phyloP scores from a whole-genome alignment of 1,140 invertebrate genomes.

The Lanistes nyassanus region DNA sequence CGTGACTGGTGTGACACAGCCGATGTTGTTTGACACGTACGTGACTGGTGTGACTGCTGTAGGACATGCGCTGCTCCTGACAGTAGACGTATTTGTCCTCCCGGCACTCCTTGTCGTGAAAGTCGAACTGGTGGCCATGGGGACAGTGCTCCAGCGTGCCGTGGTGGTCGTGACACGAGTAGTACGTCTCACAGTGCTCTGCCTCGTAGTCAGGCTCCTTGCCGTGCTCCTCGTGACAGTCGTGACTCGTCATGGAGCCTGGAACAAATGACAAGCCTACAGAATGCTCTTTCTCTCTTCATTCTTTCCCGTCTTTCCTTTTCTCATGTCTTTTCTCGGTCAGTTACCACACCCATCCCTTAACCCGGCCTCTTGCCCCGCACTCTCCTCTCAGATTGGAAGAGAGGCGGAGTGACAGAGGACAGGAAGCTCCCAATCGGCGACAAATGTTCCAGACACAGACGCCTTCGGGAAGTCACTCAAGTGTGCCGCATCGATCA shows the following conservation, averaged over 20 bases:
- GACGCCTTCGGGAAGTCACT: no score
- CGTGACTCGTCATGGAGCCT: background rate
- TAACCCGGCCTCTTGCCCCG: background rate
- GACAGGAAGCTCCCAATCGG: no score
- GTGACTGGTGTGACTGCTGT: no score
- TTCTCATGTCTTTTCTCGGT: background rate
- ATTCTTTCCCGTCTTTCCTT: background rate
- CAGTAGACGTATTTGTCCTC: constrained; percentile 20
- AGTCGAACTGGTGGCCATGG: constrained; percentile 19
- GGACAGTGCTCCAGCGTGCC: constrained; percentile 13
- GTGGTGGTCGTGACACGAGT: constrained; percentile 18
- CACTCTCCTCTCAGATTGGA: background rate
- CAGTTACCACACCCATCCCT: background rate
- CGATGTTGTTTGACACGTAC: no score
- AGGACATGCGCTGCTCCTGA: constrained; percentile 14
- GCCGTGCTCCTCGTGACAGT: constrained; percentile 17
- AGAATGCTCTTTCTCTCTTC: background rate
- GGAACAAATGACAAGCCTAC: background rate
- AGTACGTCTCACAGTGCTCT: constrained; percentile 18
- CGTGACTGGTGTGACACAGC: no score
- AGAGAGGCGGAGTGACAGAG: no score
- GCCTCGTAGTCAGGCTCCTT: constrained; percentile 19
- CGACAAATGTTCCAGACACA: no score
- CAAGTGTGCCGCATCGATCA: no score
- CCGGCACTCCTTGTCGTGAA: constrained; percentile 4